Percentiles rank a stretch among this genome's conserved stretches.
Conservation (phyloP, 2,113 vertebrate species). For the Ptilonorhynchus violaceus region DNA sequence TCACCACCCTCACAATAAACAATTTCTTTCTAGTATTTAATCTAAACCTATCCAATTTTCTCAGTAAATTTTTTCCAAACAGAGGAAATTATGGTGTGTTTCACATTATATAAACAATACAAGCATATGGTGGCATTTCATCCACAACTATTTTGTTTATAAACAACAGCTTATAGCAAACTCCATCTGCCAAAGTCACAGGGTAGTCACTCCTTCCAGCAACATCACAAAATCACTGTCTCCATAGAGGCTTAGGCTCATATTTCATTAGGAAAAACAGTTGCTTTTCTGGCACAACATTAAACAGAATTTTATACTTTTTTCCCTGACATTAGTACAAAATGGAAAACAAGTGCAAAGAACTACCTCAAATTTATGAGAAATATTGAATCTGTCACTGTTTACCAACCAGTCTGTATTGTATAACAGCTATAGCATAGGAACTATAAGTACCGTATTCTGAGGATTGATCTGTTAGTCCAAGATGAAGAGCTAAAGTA, state of each 20-base stretch:
- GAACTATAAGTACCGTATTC: background rate
- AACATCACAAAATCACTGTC: constrained; percentile 47
- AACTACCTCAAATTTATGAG: background rate
- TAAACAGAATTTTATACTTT: background rate
- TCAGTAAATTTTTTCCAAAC: background rate
- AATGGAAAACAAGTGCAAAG: background rate
- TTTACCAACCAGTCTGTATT: background rate
- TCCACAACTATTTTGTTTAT: constrained; percentile 60
- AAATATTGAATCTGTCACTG: background rate
- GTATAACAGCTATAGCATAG: background rate
- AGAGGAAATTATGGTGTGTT: constrained; percentile 8
- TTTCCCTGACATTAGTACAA: background rate
- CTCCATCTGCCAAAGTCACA: constrained; percentile 59
- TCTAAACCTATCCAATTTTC: background rate
- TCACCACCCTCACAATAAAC: background rate
- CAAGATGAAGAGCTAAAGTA: background rate
- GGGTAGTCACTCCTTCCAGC: constrained; percentile 21
- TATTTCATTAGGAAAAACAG: constrained; percentile 12
- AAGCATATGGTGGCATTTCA: constrained; percentile 66
- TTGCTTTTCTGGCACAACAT: background rate
- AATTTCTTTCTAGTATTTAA: background rate
- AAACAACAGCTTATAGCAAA: constrained; percentile 55
- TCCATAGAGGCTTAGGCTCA: constrained; percentile 13
- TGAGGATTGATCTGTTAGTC: background rate
- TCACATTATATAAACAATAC: constrained; percentile 55